phyloP scores from a whole-genome alignment of 2,113 vertebrate genomes.

The Chrysochloris asiatica region DNA sequence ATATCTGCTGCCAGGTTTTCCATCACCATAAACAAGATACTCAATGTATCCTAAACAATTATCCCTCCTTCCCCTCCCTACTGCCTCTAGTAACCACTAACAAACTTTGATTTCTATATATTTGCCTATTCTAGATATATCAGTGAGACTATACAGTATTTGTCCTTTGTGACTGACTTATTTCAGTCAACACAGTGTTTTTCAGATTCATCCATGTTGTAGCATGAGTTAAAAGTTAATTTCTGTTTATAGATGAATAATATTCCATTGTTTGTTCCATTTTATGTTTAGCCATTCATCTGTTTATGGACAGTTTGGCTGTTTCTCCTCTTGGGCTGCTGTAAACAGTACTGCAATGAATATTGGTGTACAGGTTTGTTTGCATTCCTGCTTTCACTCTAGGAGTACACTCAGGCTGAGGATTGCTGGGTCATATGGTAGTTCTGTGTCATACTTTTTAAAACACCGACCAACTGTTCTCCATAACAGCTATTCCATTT shows the following conservation, averaged over 20 bases:
- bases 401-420: background rate
- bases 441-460: background rate
- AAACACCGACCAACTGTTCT: background rate
- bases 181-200: background rate
- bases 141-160: background rate
- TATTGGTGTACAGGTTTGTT: background rate
- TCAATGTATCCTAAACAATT: background rate
- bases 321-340: too few species aligned
- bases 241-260: too few species aligned
- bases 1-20: background rate
- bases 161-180: background rate
- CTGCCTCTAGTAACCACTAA: background rate
- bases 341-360: background rate
- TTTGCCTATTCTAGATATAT: background rate
- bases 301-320: background rate
- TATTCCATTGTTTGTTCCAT: background rate
- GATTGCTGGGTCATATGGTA: background rate
- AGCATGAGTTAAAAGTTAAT: background rate
- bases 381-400: background rate
- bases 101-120: background rate
- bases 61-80: background rate
- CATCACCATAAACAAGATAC: background rate
- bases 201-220: background rate
- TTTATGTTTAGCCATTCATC: background rate
- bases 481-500: background rate